Evolutionary conservation across 2,113 vertebrate species (phyloP), one percentile per base, ranked within the genome.

Genomic region (Pardalotus punctatus): DNA sequence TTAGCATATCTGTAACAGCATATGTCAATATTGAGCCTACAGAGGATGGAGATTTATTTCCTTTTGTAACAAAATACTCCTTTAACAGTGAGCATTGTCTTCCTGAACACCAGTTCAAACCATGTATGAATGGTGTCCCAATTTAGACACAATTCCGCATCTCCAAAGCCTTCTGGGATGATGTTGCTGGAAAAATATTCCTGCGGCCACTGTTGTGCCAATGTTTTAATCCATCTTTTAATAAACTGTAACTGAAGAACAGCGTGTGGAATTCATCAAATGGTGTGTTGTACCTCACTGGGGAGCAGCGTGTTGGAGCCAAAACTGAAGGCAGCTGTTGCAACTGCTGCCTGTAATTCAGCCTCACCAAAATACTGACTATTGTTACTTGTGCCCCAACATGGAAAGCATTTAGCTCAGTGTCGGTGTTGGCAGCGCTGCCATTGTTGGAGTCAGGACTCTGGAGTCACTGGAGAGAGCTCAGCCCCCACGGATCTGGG

Each of bases 161-260:
- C 73, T 94, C 45, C 87, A 86, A 74, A 94, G 81, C 72, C 83
- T 92, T 84, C 88, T 87, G 88, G 92, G 94, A 96, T 97, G 97
- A 97, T 93, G 95, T 93, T 96, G 94, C 71, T 96, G 93, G 91
- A 96, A 96, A 98, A 96, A 95, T 97, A 98, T 97, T 97, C 88
- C 47, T 92, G 43, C 25, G 84, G 92, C 84, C 67, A 54, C 96
- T 95, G 80, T 93, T 94, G 88, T 94, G 96, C 96, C 97, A 98
- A 92, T 97, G 95, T 97, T 98, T 97, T 97, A 97, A 98, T 98
- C 96, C 96, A 96, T 97, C 92, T 98, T 98, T 97, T 97, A 97
- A 97, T 97, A 98, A 97, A 97, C 91, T 97, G 97, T 94, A 97
- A 96, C 91, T 71, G 94, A 97, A 97, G 97, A 97, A 93, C 71